phyloP scores from a whole-genome alignment of 1,140 invertebrate genomes.

The Gonioctena quinquepunctata region DNA sequence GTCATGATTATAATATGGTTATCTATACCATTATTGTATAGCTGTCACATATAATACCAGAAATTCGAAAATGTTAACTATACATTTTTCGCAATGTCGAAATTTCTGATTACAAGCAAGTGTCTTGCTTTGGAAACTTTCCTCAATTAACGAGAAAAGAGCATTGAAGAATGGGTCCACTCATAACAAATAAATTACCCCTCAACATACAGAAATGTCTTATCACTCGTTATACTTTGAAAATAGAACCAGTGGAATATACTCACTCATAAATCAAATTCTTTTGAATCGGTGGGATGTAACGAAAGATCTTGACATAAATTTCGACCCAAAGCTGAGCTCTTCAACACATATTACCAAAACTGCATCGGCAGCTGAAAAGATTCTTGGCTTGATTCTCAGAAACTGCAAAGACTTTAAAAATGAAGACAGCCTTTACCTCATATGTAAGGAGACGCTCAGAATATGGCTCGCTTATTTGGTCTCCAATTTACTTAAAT shows the following conservation, averaged over 20 bases:
- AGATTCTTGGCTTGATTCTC: neutral
- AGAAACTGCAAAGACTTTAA: slow-evolving; percentile 2
- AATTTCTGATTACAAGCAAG: too few species aligned
- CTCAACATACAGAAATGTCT: neutral
- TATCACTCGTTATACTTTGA: neutral
- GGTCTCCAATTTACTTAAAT: slow-evolving; percentile 1
- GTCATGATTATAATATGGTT: too few species aligned
- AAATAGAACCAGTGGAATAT: neutral
- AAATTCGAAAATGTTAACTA: too few species aligned
- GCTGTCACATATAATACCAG: too few species aligned
- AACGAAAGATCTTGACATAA: too few species aligned
- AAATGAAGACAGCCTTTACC: neutral
- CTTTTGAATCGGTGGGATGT: too few species aligned
- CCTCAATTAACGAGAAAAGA: too few species aligned
- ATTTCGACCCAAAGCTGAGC: neutral
- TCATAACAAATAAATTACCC: neutral
- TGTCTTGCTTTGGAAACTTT: too few species aligned
- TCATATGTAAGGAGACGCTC: neutral
- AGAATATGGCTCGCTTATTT: neutral
- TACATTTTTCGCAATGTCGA: too few species aligned
- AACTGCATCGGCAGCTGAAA: neutral
- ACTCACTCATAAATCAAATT: neutral
- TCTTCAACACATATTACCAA: neutral
- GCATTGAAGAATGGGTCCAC: too few species aligned
- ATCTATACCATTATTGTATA: too few species aligned